Evolutionary conservation across 2,888 invertebrate species (phyloP).

Genomic region (Mimachlamys varia): DNA sequence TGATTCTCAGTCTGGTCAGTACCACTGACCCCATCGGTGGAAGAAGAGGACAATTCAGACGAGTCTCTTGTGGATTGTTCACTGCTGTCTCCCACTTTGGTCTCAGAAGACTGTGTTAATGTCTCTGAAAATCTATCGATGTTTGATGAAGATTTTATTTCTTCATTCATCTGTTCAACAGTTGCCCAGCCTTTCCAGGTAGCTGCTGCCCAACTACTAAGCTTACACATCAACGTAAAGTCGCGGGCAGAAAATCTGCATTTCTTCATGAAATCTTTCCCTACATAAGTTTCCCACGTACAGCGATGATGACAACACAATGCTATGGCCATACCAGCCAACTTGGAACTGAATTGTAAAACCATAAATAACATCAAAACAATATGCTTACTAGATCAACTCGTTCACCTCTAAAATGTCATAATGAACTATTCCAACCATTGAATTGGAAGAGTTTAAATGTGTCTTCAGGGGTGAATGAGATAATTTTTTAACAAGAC

Average conservation of each 20-base stretch:
- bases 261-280: slow-evolving; percentile 85
- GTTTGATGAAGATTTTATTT: background rate
- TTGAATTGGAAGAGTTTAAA: too few relatives aligned
- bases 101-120: background rate
- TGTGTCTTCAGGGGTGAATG: too few relatives aligned
- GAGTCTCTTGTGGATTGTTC: background rate
- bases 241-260: slow-evolving; percentile 83
- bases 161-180: slow-evolving; percentile 46
- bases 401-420: too few relatives aligned
- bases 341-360: slow-evolving; percentile 48
- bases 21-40: background rate
- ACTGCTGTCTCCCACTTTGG: background rate
- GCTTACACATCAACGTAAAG: slow-evolving; percentile 89
- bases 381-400: too few relatives aligned
- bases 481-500: too few relatives aligned
- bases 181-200: slow-evolving; percentile 80
- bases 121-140: background rate
- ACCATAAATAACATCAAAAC: too few relatives aligned
- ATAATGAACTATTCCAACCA: too few relatives aligned
- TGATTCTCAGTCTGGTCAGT: background rate
- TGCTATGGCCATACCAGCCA: slow-evolving; percentile 87
- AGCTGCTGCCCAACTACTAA: slow-evolving; percentile 96
- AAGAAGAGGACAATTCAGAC: background rate
- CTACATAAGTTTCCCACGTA: slow-evolving; percentile 87
- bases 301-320: slow-evolving; percentile 96